A percentile compares a stretch with the other conserved stretches of the same genome.
These are phyloP conservation scores for Python bivittatus DNA, from an alignment of 2,113 vertebrate species.

Conservation along the genomic window DNA sequence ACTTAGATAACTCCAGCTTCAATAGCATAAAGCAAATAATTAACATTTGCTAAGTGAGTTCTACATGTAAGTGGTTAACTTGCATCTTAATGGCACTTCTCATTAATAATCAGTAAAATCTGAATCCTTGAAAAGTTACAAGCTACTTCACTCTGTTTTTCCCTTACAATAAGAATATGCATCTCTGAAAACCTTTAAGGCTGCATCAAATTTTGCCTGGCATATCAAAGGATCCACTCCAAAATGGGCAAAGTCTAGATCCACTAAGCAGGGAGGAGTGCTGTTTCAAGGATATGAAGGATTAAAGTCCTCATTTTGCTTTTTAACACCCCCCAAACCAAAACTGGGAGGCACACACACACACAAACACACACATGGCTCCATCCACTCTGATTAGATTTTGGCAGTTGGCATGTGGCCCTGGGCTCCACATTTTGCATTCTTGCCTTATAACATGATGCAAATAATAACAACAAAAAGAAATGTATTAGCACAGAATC, in stretches of 20 bases:
- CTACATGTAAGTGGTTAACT: not conserved
- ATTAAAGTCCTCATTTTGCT: not conserved
- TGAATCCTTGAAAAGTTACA: constrained; percentile 32
- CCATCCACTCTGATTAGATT: not conserved
- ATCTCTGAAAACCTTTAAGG: not conserved
- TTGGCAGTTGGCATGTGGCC: not conserved
- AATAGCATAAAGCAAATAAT: not conserved
- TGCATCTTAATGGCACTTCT: constrained; percentile 44
- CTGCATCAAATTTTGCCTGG: not conserved
- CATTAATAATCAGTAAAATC: constrained; percentile 58
- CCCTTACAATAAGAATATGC: not conserved
- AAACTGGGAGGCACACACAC: not conserved
- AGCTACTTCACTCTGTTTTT: not conserved
- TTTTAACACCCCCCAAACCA: not conserved
- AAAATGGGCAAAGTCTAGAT: not conserved
- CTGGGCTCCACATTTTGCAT: not conserved
- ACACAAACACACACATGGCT: not conserved
- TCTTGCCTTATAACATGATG: not conserved
- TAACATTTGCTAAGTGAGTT: not conserved
- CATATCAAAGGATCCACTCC: not conserved
- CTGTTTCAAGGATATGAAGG: not conserved
- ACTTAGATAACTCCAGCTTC: not conserved
- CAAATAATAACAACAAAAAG: no score
- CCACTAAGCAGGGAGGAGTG: not conserved
- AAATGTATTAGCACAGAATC: not conserved